Percentiles rank a stretch among this genome's conserved stretches.
Evolutionary conservation across 2,113 vertebrate genomes (phyloP).

Genomic region (Oplegnathus fasciatus): DNA sequence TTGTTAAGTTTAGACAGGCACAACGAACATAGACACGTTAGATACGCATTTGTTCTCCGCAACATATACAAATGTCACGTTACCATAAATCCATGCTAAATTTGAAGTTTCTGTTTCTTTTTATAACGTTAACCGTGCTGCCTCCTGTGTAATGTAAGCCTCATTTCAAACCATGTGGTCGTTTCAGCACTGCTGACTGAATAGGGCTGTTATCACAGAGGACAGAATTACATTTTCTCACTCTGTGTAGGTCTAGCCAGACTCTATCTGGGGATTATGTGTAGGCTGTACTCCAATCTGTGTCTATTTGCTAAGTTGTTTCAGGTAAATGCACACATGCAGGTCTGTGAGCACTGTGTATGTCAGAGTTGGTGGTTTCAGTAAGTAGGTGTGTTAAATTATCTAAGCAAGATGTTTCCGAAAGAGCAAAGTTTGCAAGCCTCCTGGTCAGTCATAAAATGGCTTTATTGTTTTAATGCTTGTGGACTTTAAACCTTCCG

Average conservation of each 20-base stretch:
- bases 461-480: conserved; percentile 53
- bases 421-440: conserved; percentile 6
- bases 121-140: neutral
- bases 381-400: neutral
- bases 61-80: neutral
- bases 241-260: neutral
- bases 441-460: conserved; percentile 30
- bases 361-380: neutral
- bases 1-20: neutral
- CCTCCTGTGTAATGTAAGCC: neutral
- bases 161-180: neutral
- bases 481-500: conserved; percentile 60
- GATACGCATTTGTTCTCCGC: neutral
- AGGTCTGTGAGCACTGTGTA: neutral
- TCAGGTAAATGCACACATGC: conserved; percentile 1
- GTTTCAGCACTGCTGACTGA: conserved; percentile 17
- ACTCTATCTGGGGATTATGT: conserved; percentile 20
- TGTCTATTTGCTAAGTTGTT: neutral
- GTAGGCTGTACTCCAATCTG: neutral
- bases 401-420: neutral
- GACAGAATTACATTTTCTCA: conserved; percentile 17
- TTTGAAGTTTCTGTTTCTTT: neutral
- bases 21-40: neutral
- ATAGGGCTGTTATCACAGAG: neutral
- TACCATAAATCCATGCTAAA: neutral